Base-by-base conservation (phyloP, 2,113 vertebrate species). In the Opisthocomus hoazin region DNA sequence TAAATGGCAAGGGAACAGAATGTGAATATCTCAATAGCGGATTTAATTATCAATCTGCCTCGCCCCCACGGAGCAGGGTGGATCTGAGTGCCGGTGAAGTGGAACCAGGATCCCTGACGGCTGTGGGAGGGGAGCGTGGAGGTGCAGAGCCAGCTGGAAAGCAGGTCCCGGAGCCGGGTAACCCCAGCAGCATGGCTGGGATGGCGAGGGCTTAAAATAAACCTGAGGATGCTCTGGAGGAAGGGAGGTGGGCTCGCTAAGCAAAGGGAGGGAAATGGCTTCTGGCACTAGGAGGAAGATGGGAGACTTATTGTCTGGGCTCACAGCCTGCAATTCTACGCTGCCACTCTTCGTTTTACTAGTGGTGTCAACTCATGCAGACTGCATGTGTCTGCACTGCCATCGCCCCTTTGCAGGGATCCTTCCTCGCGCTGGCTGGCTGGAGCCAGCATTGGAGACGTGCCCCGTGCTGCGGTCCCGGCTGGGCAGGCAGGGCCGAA, bases 1-100 rank as follows among this genome's bases (percentile, higher is more conserved):
- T 93, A 96, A 97, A 96, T 96, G 95, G 94, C 95, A 95, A 91
- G 96, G 93, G 97, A 97, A 94, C 95, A 94, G 95, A 73, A 85
- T 85, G 95, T 81, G 96, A 96, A 75, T 96, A 93, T 94, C 96
- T 97, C 95, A 83, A 60, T 68, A 91, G 94, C 3, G 5, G 91
- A 96, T 97, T 96, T 96, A 96, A 97, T 96, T 97, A 93, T 92
- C 95, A 91, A 79, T 80, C 87, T 20, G 58, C 74, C 78, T 93
- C 87, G 68, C 66, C 92, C 90, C 79, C 7, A 3, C 1, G 43
- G 91, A 97, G 88, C 94, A 51, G 48, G 77, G 81, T 16, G 16
- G 91, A 80, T 77, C 93, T 81, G 4, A 0, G 70, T 10, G 80
- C 63, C 0, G 1, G 41, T 23, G 86, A 70, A 46, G 71, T 4